These are phyloP conservation scores for Danio jaintianensis DNA, from an alignment of 2,797 vertebrate genomes.

Conservation along the genomic window DNA sequence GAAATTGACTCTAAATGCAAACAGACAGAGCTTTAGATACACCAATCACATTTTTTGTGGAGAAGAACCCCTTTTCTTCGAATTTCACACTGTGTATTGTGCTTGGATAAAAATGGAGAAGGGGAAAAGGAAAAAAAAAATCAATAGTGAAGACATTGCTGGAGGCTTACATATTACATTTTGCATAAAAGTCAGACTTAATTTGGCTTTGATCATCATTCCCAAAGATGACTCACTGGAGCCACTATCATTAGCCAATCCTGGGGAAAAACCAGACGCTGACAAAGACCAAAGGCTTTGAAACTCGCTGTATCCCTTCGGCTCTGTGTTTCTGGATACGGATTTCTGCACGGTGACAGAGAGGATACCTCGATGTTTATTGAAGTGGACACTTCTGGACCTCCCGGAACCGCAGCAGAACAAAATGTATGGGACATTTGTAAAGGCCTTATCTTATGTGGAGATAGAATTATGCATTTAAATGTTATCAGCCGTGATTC, in stretches of 20 bases:
- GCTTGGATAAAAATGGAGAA: conserved; percentile 76
- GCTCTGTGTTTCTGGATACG: conserved; percentile 32
- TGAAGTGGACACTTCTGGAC: conserved; percentile 38
- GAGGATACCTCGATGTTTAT: conserved; percentile 34
- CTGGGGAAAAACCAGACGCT: conserved; percentile 61
- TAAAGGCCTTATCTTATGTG: conserved; percentile 20
- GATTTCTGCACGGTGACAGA: conserved; percentile 35
- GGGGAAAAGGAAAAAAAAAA: conserved; percentile 66
- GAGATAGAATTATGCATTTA: conserved; percentile 21
- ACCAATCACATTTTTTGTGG: conserved; percentile 63
- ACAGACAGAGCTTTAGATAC: conserved; percentile 73
- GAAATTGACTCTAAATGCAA: conserved; percentile 79
- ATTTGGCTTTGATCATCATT: conserved; percentile 85
- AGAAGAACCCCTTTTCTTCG: conserved; percentile 67
- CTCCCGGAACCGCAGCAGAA: conserved; percentile 32
- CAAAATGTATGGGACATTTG: conserved; percentile 28
- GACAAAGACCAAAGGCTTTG: conserved; percentile 50
- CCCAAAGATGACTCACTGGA: conserved; percentile 83
- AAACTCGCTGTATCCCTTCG: conserved; percentile 36
- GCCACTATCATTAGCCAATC: conserved; percentile 78
- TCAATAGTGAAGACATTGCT: conserved; percentile 81
- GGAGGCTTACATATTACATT: conserved; percentile 84
- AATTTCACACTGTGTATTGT: conserved; percentile 79
- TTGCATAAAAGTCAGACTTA: conserved; percentile 84
- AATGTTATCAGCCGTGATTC: conserved; percentile 37